Percentiles rank a stretch among this genome's conserved stretches.
These are phyloP conservation scores for Heliocidaris tuberculata DNA, from an alignment of 35 echinoderm and acorn worm species.

Conservation along the genomic window DNA sequence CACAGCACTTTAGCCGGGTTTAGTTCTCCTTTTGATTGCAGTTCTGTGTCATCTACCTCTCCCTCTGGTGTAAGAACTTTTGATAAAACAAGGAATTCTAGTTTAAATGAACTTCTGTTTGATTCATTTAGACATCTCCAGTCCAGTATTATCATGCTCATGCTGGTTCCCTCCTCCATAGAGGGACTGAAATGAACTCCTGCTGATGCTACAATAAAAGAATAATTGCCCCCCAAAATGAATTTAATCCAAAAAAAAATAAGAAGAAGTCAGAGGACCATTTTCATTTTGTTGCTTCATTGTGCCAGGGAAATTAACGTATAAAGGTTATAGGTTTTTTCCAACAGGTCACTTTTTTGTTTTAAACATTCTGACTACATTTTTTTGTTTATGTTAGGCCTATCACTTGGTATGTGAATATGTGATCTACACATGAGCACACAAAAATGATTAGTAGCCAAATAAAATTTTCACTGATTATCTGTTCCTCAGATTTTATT, in stretches of 20 bases:
- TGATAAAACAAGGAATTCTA: neutral
- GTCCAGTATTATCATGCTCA: neutral
- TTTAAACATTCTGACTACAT: too few relatives aligned
- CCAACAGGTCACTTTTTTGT: too few relatives aligned
- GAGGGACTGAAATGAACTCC: neutral
- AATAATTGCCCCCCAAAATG: neutral
- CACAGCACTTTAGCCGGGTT: neutral
- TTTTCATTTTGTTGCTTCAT: neutral
- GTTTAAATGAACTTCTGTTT: neutral
- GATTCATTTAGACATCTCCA: neutral
- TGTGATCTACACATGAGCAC: too few relatives aligned
- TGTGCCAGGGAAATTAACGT: too few relatives aligned
- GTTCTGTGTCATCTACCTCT: neutral
- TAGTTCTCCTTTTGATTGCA: neutral
- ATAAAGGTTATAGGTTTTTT: too few relatives aligned
- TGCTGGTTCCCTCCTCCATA: neutral
- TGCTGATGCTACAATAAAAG: neutral
- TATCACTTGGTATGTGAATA: too few relatives aligned
- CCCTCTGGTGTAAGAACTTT: too few relatives aligned
- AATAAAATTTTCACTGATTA: too few relatives aligned
- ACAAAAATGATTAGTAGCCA: too few relatives aligned
- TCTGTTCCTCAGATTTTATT: too few relatives aligned
- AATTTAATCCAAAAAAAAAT: too few relatives aligned
- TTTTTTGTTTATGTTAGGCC: too few relatives aligned
- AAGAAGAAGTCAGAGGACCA: neutral